Percentiles rank a stretch among this genome's conserved stretches.
These are phyloP conservation scores for Caenorhabditis drosophilae DNA, from an alignment of 2,888 invertebrate species.

Conservation along the genomic window DNA sequence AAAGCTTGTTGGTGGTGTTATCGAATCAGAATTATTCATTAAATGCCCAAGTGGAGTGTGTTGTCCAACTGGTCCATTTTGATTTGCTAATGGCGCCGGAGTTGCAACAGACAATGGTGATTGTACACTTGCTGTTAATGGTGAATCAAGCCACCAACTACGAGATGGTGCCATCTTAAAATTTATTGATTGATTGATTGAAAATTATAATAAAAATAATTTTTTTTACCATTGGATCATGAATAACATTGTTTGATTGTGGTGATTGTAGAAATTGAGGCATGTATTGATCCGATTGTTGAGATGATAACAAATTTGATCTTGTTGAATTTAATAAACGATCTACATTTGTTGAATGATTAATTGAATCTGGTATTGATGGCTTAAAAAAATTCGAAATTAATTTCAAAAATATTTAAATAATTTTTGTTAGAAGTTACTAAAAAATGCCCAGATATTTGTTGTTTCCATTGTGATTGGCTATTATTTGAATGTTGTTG, in stretches of 20 bases:
- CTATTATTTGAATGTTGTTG: not conserved
- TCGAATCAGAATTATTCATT: not conserved
- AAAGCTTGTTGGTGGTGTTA: conserved; percentile 1
- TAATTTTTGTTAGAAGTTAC: no score
- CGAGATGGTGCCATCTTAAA: conserved; percentile 27
- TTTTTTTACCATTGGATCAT: conserved; percentile 14
- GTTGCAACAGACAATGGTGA: conserved; percentile 30
- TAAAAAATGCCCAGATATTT: conserved; percentile 1
- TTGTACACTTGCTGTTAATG: conserved; percentile 30
- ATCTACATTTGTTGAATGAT: conserved; percentile 30
- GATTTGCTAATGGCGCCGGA: conserved; percentile 17
- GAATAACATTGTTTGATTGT: conserved; percentile 3
- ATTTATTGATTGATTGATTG: no score
- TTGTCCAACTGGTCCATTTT: conserved; percentile 11
- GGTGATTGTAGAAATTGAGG: conserved; percentile 57
- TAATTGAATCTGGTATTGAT: no score
- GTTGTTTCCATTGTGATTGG: not conserved
- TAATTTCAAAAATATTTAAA: no score
- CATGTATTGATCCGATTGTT: conserved; percentile 44
- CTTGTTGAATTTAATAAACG: conserved; percentile 10
- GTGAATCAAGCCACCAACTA: conserved; percentile 35
- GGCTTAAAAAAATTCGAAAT: no score
- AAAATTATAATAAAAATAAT: not conserved
- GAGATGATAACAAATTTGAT: not conserved
- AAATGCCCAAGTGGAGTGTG: conserved; percentile 16